Evolutionary conservation across 2,113 vertebrate species (phyloP).

Genomic region (Peromyscus californicus): DNA sequence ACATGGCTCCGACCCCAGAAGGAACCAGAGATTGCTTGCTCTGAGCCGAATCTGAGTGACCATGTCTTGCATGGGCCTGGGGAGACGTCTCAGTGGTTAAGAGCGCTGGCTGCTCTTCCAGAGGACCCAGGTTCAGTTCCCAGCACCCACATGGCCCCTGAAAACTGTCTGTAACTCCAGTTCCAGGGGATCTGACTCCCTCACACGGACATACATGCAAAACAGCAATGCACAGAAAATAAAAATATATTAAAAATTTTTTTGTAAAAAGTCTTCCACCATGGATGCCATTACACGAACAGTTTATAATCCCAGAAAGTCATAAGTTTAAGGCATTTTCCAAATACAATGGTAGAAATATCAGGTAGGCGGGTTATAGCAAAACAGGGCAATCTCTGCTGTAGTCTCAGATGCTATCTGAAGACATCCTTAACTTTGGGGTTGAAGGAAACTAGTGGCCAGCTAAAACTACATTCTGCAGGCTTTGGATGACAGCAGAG

Average conservation of each 20-base stretch:
- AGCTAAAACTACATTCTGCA: background rate
- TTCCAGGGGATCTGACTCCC: background rate
- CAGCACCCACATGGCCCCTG: background rate
- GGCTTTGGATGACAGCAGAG: background rate
- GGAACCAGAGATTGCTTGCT: background rate
- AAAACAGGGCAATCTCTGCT: background rate
- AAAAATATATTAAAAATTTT: background rate
- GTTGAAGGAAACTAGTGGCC: background rate
- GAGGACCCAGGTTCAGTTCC: background rate
- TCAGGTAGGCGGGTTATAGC: background rate
- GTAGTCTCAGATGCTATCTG: background rate
- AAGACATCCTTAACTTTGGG: background rate
- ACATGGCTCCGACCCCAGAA: background rate
- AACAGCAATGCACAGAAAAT: background rate
- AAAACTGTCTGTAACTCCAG: background rate
- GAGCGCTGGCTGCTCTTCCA: background rate
- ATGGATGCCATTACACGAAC: background rate
- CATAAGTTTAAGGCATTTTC: background rate
- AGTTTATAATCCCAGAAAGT: background rate
- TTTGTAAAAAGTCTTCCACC: background rate
- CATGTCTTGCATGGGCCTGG: too few relatives aligned
- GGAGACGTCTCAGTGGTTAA: too few relatives aligned
- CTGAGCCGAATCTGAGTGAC: background rate
- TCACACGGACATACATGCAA: background rate
- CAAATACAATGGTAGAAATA: background rate